phyloP scores from a whole-genome alignment of 2,797 vertebrate species.

The Synaphobranchus kaupii region DNA sequence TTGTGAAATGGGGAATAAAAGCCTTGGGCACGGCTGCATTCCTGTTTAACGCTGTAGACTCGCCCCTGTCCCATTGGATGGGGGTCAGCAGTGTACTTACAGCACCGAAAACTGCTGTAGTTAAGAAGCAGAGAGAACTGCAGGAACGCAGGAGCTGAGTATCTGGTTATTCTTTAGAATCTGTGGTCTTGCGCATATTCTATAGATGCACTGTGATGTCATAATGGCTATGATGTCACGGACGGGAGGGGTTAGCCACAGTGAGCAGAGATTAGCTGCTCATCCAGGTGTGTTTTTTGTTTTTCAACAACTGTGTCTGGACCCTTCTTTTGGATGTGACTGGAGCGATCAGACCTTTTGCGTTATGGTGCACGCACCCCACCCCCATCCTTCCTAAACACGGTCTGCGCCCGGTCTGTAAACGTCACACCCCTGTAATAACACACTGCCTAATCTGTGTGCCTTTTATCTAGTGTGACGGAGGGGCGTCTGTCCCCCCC shows the following conservation, averaged over 20 bases:
- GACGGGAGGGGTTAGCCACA: background rate
- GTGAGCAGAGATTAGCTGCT: background rate
- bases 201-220: background rate
- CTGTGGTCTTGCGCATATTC: too few relatives aligned
- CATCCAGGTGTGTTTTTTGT: background rate
- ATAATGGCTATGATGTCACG: background rate
- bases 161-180: too few relatives aligned
- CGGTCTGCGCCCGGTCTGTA: background rate
- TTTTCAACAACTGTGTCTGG: too few relatives aligned
- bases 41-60: too few relatives aligned
- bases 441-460: background rate
- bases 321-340: too few relatives aligned
- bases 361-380: background rate
- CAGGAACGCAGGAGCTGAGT: too few relatives aligned
- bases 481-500: background rate
- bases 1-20: too few relatives aligned
- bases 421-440: background rate
- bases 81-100: too few relatives aligned
- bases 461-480: background rate
- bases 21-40: too few relatives aligned
- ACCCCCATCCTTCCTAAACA: background rate
- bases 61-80: too few relatives aligned
- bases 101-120: too few relatives aligned
- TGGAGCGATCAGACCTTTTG: background rate
- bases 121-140: too few relatives aligned